Conservation (phyloP, 1,140 invertebrate species). For the Nasonia vitripennis region DNA sequence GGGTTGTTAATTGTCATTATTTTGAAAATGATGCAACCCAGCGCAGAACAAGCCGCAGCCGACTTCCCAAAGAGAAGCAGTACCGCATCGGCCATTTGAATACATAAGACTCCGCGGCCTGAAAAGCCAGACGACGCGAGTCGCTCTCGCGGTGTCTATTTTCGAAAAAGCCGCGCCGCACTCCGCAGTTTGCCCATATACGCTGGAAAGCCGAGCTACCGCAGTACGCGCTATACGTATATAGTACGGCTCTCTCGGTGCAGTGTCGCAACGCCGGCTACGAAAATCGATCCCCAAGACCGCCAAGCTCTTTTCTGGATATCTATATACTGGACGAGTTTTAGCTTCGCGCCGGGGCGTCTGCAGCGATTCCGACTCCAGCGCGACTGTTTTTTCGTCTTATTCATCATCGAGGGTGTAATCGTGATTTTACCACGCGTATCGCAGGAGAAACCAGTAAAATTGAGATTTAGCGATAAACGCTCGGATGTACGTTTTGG, state of each 20-base stretch:
- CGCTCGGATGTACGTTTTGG: too few species aligned
- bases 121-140: neutral
- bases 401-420: too few species aligned
- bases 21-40: too few species aligned
- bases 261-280: conserved; percentile 21
- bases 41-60: neutral
- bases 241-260: neutral
- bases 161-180: conserved; percentile 13
- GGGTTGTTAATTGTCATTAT: too few species aligned
- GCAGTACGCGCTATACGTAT: conserved; percentile 9
- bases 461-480: too few species aligned
- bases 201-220: conserved; percentile 2
- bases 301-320: neutral
- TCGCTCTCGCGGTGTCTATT: conserved; percentile 17
- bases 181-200: neutral
- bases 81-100: neutral
- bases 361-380: too few species aligned
- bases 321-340: neutral
- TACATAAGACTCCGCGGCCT: neutral
- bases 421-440: too few species aligned
- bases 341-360: neutral
- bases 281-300: conserved; percentile 33
- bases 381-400: neutral
- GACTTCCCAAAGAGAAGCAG: neutral
- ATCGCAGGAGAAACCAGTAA: too few species aligned